These are phyloP conservation scores for Heteromormyrus szaboi DNA, from an alignment of 2,797 vertebrate species.

Conservation along the genomic window DNA sequence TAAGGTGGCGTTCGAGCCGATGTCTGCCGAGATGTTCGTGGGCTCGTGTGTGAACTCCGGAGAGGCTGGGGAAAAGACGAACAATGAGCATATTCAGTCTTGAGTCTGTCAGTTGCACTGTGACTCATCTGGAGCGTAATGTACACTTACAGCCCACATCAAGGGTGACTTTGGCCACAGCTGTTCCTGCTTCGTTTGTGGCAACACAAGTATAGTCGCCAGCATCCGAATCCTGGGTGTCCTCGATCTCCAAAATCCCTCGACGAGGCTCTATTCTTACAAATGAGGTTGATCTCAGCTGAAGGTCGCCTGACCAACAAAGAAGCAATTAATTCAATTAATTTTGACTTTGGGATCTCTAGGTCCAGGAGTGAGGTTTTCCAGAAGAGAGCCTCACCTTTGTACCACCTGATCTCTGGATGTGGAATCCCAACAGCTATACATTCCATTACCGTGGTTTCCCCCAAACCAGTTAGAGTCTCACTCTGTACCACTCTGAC, in stretches of 20 bases:
- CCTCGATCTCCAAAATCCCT: conserved; percentile 78
- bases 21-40: conserved; percentile 66
- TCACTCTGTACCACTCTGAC: conserved; percentile 68
- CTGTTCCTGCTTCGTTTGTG: conserved; percentile 76
- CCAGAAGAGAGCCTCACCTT: conserved; percentile 66
- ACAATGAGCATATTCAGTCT: conserved; percentile 6
- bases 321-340: background rate
- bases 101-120: background rate
- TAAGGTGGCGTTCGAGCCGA: conserved; percentile 78
- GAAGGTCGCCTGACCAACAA: conserved; percentile 66
- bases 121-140: background rate
- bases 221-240: conserved; percentile 74
- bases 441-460: conserved; percentile 81
- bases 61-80: conserved; percentile 56
- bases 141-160: conserved; percentile 83
- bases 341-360: background rate
- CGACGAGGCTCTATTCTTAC: conserved; percentile 62
- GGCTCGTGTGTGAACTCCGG: conserved; percentile 78
- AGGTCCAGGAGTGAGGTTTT: background rate
- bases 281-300: conserved; percentile 68
- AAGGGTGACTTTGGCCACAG: conserved; percentile 75
- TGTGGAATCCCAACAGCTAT: conserved; percentile 75
- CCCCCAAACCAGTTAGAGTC: conserved; percentile 78
- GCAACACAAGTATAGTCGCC: conserved; percentile 89
- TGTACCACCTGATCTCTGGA: conserved; percentile 87